These are phyloP conservation scores for Microctenopoma steveboyesi DNA, from an alignment of 2,797 vertebrate genomes.

Conservation along the genomic window DNA sequence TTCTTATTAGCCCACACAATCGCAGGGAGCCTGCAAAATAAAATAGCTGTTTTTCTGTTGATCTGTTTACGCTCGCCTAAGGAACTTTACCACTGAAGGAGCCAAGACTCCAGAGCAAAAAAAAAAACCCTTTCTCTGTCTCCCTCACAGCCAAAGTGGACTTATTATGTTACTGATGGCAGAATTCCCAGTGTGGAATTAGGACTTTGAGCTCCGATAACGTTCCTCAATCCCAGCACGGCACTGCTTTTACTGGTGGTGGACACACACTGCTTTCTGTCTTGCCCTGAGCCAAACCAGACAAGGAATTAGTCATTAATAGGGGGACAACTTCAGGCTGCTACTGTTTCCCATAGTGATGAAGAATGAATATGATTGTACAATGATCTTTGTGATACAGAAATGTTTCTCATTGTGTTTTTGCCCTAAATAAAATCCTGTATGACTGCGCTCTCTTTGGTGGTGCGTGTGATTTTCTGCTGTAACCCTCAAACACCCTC, in stretches of 20 bases:
- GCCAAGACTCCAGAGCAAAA: slow-evolving; percentile 61
- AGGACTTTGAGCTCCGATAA: slow-evolving; percentile 79
- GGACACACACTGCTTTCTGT: slow-evolving; percentile 75
- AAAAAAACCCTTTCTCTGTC: slow-evolving; percentile 47
- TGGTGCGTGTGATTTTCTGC: neutral
- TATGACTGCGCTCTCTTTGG: neutral
- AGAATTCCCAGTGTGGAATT: slow-evolving; percentile 81
- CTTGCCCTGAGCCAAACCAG: slow-evolving; percentile 60
- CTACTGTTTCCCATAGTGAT: slow-evolving; percentile 69
- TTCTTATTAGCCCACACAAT: slow-evolving; percentile 55
- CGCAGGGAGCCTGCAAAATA: slow-evolving; percentile 62
- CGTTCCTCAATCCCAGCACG: slow-evolving; percentile 74
- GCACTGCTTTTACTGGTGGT: slow-evolving; percentile 71
- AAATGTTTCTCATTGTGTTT: slow-evolving; percentile 20
- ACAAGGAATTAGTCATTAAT: slow-evolving; percentile 73
- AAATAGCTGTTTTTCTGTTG: slow-evolving; percentile 69
- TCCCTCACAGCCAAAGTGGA: slow-evolving; percentile 75
- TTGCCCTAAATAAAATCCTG: neutral
- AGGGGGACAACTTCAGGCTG: slow-evolving; percentile 61
- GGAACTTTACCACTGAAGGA: slow-evolving; percentile 69
- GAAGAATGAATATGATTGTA: slow-evolving; percentile 50
- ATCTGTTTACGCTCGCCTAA: slow-evolving; percentile 75
- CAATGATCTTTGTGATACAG: slow-evolving; percentile 35
- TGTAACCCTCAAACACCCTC: neutral
- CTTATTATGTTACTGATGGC: slow-evolving; percentile 81